These are phyloP conservation scores for Halictus rubicundus DNA, from an alignment of 1,140 invertebrate species.

Conservation along the genomic window DNA sequence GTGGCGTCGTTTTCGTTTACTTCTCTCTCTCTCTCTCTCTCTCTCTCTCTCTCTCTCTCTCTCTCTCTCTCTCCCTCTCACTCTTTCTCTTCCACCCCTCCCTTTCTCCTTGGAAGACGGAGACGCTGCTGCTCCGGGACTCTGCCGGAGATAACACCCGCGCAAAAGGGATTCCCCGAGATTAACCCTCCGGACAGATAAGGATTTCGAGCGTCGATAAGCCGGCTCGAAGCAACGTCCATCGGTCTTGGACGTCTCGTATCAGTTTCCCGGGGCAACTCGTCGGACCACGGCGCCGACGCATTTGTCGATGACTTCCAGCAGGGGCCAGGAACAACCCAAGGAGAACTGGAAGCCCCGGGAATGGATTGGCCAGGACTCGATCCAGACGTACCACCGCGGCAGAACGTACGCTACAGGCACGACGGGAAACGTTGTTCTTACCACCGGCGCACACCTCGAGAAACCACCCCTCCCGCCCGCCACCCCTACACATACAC, in stretches of 20 bases:
- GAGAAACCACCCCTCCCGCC: not conserved
- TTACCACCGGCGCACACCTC: not conserved
- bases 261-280: conserved; percentile 43
- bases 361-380: not conserved
- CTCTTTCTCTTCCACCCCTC: too few relatives aligned
- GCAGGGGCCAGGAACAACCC: not conserved
- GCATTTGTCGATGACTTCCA: conserved; percentile 36
- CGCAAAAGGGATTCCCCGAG: conserved; percentile 67
- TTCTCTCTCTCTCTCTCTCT: too few relatives aligned
- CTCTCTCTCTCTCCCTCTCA: too few relatives aligned
- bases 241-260: conserved; percentile 57
- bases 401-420: too few relatives aligned
- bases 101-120: not conserved
- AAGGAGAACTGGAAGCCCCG: not conserved
- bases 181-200: conserved; percentile 72
- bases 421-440: not conserved
- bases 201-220: conserved; percentile 63
- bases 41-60: too few relatives aligned
- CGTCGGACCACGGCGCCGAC: conserved; percentile 14
- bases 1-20: conserved; percentile 43
- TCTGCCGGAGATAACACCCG: conserved; percentile 65
- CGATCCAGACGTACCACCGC: too few relatives aligned
- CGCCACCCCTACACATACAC: too few relatives aligned
- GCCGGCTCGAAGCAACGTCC: conserved; percentile 47
- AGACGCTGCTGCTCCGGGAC: conserved; percentile 32